These are phyloP conservation scores for Drosophila hamatofila DNA, from an alignment of 2,888 invertebrate species.

Conservation along the genomic window DNA sequence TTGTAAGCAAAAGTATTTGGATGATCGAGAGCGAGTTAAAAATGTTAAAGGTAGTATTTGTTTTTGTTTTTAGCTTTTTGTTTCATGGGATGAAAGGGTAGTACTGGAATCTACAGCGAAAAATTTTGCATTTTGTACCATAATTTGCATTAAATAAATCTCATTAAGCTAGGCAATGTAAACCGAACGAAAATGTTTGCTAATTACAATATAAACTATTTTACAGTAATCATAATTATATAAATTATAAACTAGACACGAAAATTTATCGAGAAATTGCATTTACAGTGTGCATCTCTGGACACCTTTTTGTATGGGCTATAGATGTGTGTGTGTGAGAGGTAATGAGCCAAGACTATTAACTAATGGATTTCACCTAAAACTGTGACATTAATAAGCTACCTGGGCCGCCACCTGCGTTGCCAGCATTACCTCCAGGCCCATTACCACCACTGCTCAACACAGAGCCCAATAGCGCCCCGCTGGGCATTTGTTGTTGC, in stretches of 20 bases:
- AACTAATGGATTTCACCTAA: slow-evolving; percentile 74
- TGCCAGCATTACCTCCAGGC: slow-evolving; percentile 43
- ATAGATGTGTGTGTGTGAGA: slow-evolving; percentile 33
- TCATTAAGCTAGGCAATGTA: slow-evolving; percentile 71
- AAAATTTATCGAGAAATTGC: slow-evolving; percentile 74
- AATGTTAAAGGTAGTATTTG: slow-evolving; percentile 6
- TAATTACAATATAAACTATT: slow-evolving; percentile 77
- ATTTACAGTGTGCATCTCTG: slow-evolving; percentile 53
- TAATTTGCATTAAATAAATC: slow-evolving; percentile 77
- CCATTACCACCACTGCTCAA: slow-evolving; percentile 59
- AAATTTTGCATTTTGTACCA: slow-evolving; percentile 74
- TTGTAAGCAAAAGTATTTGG: slow-evolving; percentile 38
- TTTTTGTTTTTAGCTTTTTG: slow-evolving; percentile 10
- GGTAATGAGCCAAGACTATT: slow-evolving; percentile 78
- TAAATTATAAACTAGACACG: slow-evolving; percentile 75
- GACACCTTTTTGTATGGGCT: slow-evolving; percentile 33
- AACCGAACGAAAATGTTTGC: slow-evolving; percentile 74
- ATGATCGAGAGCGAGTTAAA: slow-evolving; percentile 25
- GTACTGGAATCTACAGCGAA: slow-evolving; percentile 59
- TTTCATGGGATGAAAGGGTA: slow-evolving; percentile 21
- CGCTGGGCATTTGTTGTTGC: slow-evolving; percentile 70
- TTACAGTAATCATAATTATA: slow-evolving; percentile 71
- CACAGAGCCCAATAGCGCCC: slow-evolving; percentile 66
- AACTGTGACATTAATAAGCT: slow-evolving; percentile 85
- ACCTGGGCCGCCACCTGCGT: slow-evolving; percentile 75